phyloP scores from a whole-genome alignment of 2,113 vertebrate genomes.

The Protobothrops mucrosquamatus region DNA sequence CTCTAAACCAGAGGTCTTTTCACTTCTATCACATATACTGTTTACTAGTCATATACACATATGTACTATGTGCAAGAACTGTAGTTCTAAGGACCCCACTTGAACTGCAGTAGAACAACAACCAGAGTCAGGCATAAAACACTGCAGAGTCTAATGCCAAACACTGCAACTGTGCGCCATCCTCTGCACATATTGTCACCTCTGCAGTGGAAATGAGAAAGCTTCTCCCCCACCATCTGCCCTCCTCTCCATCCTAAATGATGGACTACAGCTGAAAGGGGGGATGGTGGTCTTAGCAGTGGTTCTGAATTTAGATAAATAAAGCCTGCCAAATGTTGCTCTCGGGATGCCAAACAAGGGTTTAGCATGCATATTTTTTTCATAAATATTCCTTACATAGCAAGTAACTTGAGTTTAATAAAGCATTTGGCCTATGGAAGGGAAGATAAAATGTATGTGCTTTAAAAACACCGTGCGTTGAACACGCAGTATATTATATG shows the following conservation, averaged over 20 bases:
- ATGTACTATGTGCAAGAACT: neutral
- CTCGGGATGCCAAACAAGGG: neutral
- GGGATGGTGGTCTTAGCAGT: neutral
- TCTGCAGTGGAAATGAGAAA: neutral
- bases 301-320: neutral
- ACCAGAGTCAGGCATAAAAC: neutral
- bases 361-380: neutral
- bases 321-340: neutral
- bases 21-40: neutral
- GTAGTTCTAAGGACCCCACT: neutral
- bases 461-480: neutral
- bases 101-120: neutral
- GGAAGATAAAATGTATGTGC: conserved; percentile 4
- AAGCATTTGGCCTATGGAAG: conserved; percentile 2
- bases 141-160: neutral
- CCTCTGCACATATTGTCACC: neutral
- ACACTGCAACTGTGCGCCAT: neutral
- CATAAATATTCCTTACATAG: neutral
- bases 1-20: neutral
- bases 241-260: neutral
- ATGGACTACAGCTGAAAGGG: neutral
- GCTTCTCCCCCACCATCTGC: neutral
- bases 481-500: conserved; percentile 8
- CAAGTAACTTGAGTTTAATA: neutral
- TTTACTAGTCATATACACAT: neutral